Conservation (phyloP, 1,140 invertebrate genomes). For the Drosophila sp. region DNA sequence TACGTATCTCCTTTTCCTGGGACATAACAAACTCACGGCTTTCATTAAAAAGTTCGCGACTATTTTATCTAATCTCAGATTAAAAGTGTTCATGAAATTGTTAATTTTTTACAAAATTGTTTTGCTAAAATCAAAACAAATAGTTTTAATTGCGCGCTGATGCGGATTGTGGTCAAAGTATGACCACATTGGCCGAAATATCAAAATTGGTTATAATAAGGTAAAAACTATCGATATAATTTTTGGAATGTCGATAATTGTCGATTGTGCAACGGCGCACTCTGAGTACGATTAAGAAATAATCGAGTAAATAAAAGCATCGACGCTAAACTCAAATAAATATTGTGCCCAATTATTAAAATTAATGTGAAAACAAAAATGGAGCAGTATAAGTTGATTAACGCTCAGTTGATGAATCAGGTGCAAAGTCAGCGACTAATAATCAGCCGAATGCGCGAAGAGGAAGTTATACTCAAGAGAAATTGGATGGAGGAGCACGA, state of each 20-base stretch:
- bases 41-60: too few species aligned
- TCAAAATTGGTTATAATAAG: too few species aligned
- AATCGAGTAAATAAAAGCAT: slow-evolving; percentile 21
- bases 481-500: slow-evolving; percentile 50
- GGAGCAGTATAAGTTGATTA: slow-evolving; percentile 61
- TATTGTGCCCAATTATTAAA: neutral
- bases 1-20: too few species aligned
- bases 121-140: too few species aligned
- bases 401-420: slow-evolving; percentile 53
- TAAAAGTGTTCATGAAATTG: too few species aligned
- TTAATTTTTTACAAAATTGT: too few species aligned
- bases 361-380: slow-evolving; percentile 1
- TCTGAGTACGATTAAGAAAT: neutral
- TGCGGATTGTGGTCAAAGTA: too few species aligned
- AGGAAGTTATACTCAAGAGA: slow-evolving; percentile 18
- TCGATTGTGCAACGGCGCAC: neutral
- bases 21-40: too few species aligned
- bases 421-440: slow-evolving; percentile 55
- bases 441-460: slow-evolving; percentile 28
- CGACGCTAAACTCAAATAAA: slow-evolving; percentile 50
- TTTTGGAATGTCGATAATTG: neutral
- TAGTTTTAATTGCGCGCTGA: too few species aligned
- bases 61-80: too few species aligned
- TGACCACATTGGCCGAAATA: too few species aligned
- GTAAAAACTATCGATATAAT: too few species aligned